Evolutionary conservation across 2,797 vertebrate species (phyloP), one percentile per base, ranked within the genome.

Genomic region (Dromococcyx pavoninus): DNA sequence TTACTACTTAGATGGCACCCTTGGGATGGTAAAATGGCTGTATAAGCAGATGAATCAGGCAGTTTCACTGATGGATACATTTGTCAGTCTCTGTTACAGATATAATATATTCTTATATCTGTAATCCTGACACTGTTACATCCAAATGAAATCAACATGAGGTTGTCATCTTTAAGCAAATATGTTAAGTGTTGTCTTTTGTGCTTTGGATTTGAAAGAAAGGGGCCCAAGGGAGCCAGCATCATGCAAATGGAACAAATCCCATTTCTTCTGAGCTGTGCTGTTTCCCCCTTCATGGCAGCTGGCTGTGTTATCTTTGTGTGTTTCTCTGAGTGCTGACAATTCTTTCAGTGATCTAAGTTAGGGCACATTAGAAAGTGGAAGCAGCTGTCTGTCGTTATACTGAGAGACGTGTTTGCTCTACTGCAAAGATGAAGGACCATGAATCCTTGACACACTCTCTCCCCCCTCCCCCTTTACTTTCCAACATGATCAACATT

Each of bases 391-490:
- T 99, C 99, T 99, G 98, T 99, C 98, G 99, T 99, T 99, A 98
- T 99, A 98, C 99, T 98, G 98, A 99, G 99, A 99, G 99, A 99
- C 98, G 98, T 99, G 98, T 99, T 99, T 99, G 99, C 99, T 99
- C 98, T 99, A 98, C 99, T 99, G 99, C 99, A 98, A 98, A 99
- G 99, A 99, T 99, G 99, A 99, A 99, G 99, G 99, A 99, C 99
- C 99, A 97, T 97, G 98, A 99, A 99, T 99, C 99, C 99, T 99
- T 99, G 99, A 99, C 99, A 99, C 98, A 98, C 98, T 98, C 98
- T 98, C 97, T 97, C 98, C 95, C 97, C 96, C 95, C 97, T 96
- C 98, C 98, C 97, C 97, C 96, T 94, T 97, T 97, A 97, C 97
- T 98, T 98, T 98, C 98, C 98, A 98, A 98, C 98, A 98, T 98